Evolutionary conservation across 2,797 vertebrate species (phyloP), one percentile per base, ranked within the genome.

Genomic region (Typhlichthys eigenmanni): DNA sequence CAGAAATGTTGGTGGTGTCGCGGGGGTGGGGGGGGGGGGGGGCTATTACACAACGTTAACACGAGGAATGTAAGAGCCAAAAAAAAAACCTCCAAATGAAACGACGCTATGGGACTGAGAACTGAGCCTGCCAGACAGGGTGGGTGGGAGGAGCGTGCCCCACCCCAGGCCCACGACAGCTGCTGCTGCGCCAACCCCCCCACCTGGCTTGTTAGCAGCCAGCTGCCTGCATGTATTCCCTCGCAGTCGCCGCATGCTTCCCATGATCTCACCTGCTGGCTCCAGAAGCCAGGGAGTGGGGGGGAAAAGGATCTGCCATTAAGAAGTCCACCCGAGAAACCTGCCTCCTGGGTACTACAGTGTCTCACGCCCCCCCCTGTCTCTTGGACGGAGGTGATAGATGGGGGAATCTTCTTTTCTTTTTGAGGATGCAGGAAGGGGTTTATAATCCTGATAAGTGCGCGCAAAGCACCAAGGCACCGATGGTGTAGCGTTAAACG

Each of bases 211-310:
- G 84, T 85, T 85, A 79, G 75, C 75, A 82, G 78, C 84, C 89
- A 87, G 88, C 87, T 88, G 89, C 78, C 58, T 64, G 69, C 59
- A 64, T 68, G 2, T 12, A 58, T 68, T 68, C 67, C 72, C 47
- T 45, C 63, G 63, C 68, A 51, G 13, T 24, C 45, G 14, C 34
- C 81, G 75, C 60, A 49, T 78, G 75, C 86, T 91, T 89, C 85
- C 86, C 85, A 89, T 91, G 89, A 92, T 88, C 87, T 91, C 88
- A 92, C 87, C 85, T 90, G 80, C 84, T 87, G 81, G 86, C 75
- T 77, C 32, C 62, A 13, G 61, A 55, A 64, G 53, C 51, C 58
- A 24, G 9, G 9, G 47, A 48, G 11, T 9, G 58, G 78, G 69
- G 72, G 55, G 66, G 49, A 72, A 58, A 76, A 75, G 60, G 75